phyloP scores from a whole-genome alignment of 64 coral and sea anemone species.

The Porites australiensis region DNA sequence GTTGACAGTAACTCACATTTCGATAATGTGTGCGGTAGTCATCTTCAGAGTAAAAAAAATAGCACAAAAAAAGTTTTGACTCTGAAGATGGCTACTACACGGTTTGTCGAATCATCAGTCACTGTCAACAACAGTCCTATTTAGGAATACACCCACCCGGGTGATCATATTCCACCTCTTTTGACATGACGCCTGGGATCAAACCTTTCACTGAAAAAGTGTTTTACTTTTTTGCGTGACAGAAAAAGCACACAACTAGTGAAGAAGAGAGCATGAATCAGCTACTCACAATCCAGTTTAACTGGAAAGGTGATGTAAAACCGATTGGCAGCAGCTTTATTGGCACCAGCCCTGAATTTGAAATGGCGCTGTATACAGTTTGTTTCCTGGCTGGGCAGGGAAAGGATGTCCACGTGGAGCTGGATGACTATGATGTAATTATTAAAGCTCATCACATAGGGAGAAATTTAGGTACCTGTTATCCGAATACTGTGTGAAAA shows the following conservation, averaged over 20 bases:
- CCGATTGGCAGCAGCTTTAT: conserved; percentile 95
- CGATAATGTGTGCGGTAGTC: too few relatives aligned
- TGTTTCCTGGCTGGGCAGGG: conserved; percentile 85
- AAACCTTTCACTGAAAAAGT: not conserved
- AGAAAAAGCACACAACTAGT: conserved; percentile 21
- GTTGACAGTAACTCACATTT: too few relatives aligned
- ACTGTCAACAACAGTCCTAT: too few relatives aligned
- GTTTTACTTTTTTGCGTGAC: not conserved
- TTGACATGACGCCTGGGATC: not conserved
- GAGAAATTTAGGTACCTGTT: conserved; percentile 56
- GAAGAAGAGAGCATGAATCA: conserved; percentile 79
- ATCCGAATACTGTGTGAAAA: conserved; percentile 19
- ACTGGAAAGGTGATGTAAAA: conserved; percentile 91
- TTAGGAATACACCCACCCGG: too few relatives aligned
- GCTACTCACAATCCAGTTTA: conserved; percentile 91
- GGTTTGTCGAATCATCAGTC: too few relatives aligned
- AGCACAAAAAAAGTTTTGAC: too few relatives aligned
- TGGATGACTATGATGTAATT: conserved; percentile 92
- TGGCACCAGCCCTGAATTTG: conserved; percentile 98
- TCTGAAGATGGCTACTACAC: too few relatives aligned
- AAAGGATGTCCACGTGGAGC: conserved; percentile 81
- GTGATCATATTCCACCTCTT: too few relatives aligned
- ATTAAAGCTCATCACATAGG: conserved; percentile 48
- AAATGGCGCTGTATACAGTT: conserved; percentile 94
- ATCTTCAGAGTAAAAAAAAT: too few relatives aligned